Percentiles rank a stretch among this genome's conserved stretches.
Evolutionary conservation across 2,888 invertebrate species (phyloP).

Genomic region (Sesia apiformis): DNA sequence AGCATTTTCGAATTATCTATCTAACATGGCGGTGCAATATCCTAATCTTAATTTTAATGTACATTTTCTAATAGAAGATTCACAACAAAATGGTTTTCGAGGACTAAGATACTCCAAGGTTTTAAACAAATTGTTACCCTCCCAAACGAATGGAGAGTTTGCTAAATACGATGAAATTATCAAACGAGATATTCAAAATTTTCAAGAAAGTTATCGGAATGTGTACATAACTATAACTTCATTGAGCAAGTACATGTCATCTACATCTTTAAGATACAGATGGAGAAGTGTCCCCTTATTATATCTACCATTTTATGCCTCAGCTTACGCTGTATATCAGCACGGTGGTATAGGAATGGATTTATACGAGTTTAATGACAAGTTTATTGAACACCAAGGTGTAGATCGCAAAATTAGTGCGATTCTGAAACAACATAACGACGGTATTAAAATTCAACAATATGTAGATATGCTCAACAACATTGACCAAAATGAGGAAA

Average conservation of each 20-base stretch:
- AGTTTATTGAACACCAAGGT: constrained; percentile 20
- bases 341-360: constrained; percentile 67
- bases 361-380: constrained; percentile 30
- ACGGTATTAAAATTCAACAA: constrained; percentile 39
- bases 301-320: constrained; percentile 62
- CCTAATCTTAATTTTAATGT: constrained; percentile 41
- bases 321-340: constrained; percentile 70
- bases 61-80: constrained; percentile 50
- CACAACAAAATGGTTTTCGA: constrained; percentile 19
- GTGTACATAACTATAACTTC: constrained; percentile 50
- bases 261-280: constrained; percentile 58
- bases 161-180: constrained; percentile 23
- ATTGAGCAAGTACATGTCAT: constrained; percentile 56
- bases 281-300: constrained; percentile 61
- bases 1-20: constrained; percentile 38
- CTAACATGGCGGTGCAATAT: constrained; percentile 39
- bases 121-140: constrained; percentile 30
- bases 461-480: constrained; percentile 34
- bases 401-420: constrained; percentile 29
- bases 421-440: constrained; percentile 49
- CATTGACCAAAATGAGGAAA: constrained; percentile 37
- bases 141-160: constrained; percentile 11
- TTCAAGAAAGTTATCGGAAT: constrained; percentile 45
- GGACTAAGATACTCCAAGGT: constrained; percentile 24
- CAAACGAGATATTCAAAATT: constrained; percentile 29